These are phyloP conservation scores for Oligia fasciuncula DNA, from an alignment of 2,888 invertebrate genomes.

Conservation along the genomic window DNA sequence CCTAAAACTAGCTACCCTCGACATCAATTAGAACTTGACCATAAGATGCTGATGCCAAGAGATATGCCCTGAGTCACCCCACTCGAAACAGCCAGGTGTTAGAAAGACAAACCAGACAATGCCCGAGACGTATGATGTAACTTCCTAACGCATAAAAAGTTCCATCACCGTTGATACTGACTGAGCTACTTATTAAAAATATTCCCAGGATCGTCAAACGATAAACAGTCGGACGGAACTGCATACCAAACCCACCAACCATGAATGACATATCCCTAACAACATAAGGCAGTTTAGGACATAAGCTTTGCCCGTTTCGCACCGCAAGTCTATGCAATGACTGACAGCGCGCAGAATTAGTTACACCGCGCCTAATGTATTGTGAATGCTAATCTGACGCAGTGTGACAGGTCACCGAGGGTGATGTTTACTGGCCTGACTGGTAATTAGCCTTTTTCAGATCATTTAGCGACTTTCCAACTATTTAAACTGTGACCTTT, in stretches of 20 bases:
- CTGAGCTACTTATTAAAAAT: background rate
- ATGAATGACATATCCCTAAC: slow-evolving; percentile 40
- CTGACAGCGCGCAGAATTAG: slow-evolving; percentile 14
- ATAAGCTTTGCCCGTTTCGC: background rate
- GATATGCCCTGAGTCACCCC: background rate
- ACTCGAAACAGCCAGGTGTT: background rate
- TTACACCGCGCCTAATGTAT: slow-evolving; percentile 6
- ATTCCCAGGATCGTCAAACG: slow-evolving; percentile 3
- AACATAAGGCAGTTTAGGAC: slow-evolving; percentile 9
- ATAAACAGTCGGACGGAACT: slow-evolving; percentile 34
- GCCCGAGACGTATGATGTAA: background rate
- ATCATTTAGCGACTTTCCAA: slow-evolving; percentile 65
- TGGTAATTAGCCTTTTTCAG: slow-evolving; percentile 41
- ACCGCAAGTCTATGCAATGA: slow-evolving; percentile 5
- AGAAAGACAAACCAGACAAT: background rate
- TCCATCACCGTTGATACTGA: background rate
- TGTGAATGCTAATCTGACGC: slow-evolving; percentile 39
- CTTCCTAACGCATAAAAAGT: background rate
- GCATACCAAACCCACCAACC: slow-evolving; percentile 16
- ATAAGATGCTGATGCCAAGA: background rate
- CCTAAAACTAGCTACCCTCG: background rate
- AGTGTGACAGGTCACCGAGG: slow-evolving; percentile 27
- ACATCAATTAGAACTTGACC: background rate
- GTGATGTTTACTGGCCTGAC: slow-evolving; percentile 18
- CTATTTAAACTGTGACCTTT: slow-evolving; percentile 55